These are phyloP conservation scores for Zoanthus sansibaricus DNA, from an alignment of 92 coral and sea anemone species.

Conservation along the genomic window DNA sequence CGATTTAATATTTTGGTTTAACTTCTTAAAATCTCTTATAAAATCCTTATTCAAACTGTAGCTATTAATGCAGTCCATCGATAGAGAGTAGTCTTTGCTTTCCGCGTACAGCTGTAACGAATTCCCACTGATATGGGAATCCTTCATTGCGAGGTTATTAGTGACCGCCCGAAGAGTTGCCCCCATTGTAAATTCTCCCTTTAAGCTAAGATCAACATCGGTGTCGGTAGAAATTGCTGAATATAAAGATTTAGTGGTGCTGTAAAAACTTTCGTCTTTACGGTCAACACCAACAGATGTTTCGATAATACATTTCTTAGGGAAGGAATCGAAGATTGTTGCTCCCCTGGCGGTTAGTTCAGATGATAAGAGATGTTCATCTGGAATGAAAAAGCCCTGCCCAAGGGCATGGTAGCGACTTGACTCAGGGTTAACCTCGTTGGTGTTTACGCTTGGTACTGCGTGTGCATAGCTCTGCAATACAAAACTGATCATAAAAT, in stretches of 20 bases:
- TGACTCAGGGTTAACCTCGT: not conserved
- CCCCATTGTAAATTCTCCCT: constrained; percentile 50
- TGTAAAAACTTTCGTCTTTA: constrained; percentile 26
- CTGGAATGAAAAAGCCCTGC: constrained; percentile 61
- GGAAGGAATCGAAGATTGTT: constrained; percentile 32
- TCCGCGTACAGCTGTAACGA: constrained; percentile 1
- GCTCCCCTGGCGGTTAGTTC: constrained; percentile 57
- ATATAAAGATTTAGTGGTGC: constrained; percentile 2
- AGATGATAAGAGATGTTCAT: constrained; percentile 55
- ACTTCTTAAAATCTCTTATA: not conserved
- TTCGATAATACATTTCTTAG: not conserved
- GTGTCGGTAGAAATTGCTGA: constrained; percentile 32
- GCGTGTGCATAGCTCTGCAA: not conserved
- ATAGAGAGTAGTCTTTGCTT: not conserved
- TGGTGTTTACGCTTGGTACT: not conserved
- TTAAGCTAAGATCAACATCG: constrained; percentile 16
- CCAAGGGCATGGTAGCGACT: constrained; percentile 49
- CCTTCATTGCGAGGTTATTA: not conserved
- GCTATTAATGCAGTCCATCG: constrained; percentile 10
- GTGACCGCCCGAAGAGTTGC: constrained; percentile 32
- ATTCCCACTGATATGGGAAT: not conserved
- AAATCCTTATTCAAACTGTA: not conserved
- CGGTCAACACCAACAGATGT: not conserved
- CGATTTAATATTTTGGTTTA: not conserved
- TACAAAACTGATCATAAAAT: not conserved